Evolutionary conservation across 2,113 vertebrate species (phyloP).

Genomic region (Leptocoma aspasia): DNA sequence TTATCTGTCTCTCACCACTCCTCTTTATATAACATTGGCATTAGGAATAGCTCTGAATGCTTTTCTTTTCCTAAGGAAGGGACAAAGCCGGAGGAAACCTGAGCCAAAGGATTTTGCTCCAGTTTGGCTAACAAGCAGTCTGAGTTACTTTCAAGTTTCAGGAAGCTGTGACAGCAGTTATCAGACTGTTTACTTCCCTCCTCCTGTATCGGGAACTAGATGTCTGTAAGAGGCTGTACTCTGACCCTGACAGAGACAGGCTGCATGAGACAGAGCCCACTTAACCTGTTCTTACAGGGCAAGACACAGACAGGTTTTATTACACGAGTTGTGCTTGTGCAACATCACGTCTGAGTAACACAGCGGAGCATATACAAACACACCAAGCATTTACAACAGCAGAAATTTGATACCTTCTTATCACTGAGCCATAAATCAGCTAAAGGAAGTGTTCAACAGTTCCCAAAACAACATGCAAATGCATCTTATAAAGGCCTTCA

Average conservation of each 20-base stretch:
- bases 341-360: background rate
- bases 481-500: background rate
- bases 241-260: background rate
- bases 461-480: background rate
- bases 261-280: background rate
- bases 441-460: background rate
- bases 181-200: conserved; percentile 44
- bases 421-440: background rate
- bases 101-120: background rate
- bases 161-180: background rate
- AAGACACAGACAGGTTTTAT: background rate
- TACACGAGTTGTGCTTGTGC: background rate
- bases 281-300: background rate
- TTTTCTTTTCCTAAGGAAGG: conserved; percentile 8
- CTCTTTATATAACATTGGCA: background rate
- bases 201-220: background rate
- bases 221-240: background rate
- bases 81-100: background rate
- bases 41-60: background rate
- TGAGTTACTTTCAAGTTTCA: conserved; percentile 37
- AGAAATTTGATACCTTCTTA: background rate
- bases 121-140: background rate
- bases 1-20: background rate
- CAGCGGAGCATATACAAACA: background rate
- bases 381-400: background rate